A percentile compares a stretch with the other conserved stretches of the same genome.
These are phyloP conservation scores for Drosophila nigromelanica DNA, from an alignment of 1,140 invertebrate species.

Conservation along the genomic window DNA sequence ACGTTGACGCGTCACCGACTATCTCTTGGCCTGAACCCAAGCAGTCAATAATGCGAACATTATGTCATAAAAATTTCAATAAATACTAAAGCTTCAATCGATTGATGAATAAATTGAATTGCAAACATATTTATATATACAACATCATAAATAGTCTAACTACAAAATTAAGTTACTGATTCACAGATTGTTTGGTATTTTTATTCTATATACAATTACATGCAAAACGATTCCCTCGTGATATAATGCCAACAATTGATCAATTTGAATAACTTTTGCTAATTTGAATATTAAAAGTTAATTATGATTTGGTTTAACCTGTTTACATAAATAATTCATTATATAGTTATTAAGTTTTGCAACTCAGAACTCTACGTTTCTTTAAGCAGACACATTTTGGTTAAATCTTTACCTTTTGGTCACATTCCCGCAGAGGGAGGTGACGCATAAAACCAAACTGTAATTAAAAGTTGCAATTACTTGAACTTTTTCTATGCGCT, in stretches of 20 bases:
- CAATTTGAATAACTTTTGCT: background rate
- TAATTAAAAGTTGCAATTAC: conserved; percentile 71
- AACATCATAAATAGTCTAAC: background rate
- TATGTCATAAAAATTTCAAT: conserved; percentile 6
- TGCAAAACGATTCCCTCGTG: too few relatives aligned
- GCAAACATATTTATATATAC: background rate
- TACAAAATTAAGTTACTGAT: background rate
- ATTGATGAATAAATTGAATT: background rate
- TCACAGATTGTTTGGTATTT: background rate
- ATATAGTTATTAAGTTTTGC: background rate
- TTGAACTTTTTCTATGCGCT: conserved; percentile 67
- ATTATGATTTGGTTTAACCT: background rate
- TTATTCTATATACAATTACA: too few relatives aligned
- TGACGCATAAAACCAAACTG: conserved; percentile 55
- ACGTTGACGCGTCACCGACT: conserved; percentile 31
- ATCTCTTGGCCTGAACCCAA: conserved; percentile 1
- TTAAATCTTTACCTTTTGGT: conserved; percentile 40
- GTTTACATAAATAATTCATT: background rate
- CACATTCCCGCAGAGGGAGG: conserved; percentile 15
- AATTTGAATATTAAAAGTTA: background rate
- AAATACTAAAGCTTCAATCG: background rate
- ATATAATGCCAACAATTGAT: too few relatives aligned
- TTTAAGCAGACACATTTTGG: conserved; percentile 15
- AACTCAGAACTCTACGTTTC: background rate
- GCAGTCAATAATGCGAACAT: conserved; percentile 14